These are phyloP conservation scores for Babylonia areolata DNA, from an alignment of 1,140 invertebrate species.

Conservation along the genomic window DNA sequence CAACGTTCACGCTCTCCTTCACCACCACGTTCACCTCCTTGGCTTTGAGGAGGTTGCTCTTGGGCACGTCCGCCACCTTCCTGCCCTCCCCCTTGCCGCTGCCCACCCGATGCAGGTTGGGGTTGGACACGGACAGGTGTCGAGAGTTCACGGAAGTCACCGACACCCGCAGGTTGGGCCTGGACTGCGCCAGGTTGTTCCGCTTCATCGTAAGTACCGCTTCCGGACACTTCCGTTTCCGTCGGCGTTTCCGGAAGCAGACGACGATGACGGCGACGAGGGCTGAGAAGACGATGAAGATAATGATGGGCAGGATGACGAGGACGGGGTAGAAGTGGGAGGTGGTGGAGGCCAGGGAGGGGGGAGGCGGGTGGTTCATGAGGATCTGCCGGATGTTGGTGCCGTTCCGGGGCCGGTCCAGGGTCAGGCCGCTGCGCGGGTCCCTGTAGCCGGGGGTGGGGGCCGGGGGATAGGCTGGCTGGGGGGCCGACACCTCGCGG, in stretches of 20 bases:
- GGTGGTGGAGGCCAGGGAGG: neutral
- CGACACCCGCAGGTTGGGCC: constrained; percentile 38
- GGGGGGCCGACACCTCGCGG: constrained; percentile 19
- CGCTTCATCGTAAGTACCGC: constrained; percentile 13
- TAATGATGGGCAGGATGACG: neutral
- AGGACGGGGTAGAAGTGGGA: constrained; percentile 1
- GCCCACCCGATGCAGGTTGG: constrained; percentile 13
- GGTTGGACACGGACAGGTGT: constrained; percentile 20
- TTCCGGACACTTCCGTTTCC: neutral
- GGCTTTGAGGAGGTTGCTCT: constrained; percentile 43
- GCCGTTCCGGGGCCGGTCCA: constrained; percentile 38
- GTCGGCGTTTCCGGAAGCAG: constrained; percentile 35
- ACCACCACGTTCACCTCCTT: constrained; percentile 40
- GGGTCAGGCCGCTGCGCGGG: neutral
- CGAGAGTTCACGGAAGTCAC: constrained; percentile 14
- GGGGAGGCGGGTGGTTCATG: neutral
- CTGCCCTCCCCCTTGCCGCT: constrained; percentile 14
- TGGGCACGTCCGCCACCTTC: neutral
- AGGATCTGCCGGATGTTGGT: constrained; percentile 45
- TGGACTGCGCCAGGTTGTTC: constrained; percentile 37
- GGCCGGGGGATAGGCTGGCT: neutral
- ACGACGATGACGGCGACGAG: constrained; percentile 29
- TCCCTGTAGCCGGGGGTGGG: neutral
- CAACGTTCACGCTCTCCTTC: constrained; percentile 30
- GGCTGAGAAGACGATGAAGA: constrained; percentile 30